A percentile compares a stretch with the other conserved stretches of the same genome.
phyloP scores from a whole-genome alignment of 1,140 invertebrate species.

The Microplitis demolitor region DNA sequence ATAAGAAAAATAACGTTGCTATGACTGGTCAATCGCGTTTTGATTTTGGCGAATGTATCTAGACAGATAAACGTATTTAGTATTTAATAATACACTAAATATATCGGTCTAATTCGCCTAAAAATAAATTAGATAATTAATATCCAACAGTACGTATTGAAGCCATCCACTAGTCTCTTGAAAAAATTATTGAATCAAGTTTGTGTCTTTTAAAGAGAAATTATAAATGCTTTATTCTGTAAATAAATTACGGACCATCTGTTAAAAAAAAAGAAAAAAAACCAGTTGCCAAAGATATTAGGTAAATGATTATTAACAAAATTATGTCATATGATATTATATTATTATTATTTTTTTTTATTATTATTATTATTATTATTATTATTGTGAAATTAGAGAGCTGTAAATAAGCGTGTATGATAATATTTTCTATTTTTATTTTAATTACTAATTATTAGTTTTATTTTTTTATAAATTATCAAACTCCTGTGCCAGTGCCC shows the following conservation, averaged over 20 bases:
- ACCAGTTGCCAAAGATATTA: slow-evolving; percentile 57
- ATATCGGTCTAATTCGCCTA: too few relatives aligned
- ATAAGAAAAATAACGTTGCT: slow-evolving; percentile 18
- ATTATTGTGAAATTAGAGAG: background rate
- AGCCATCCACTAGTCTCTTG: slow-evolving; percentile 25
- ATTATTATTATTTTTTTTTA: background rate
- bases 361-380: background rate
- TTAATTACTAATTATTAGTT: background rate
- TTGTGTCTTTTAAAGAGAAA: slow-evolving; percentile 14
- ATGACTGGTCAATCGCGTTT: slow-evolving; percentile 8
- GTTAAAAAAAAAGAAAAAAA: slow-evolving; percentile 28
- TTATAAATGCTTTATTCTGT: slow-evolving; percentile 28
- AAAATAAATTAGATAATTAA: background rate
- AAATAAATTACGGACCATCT: slow-evolving; percentile 47
- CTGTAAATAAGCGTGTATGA: slow-evolving; percentile 26
- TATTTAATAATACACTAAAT: background rate
- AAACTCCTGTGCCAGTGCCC: slow-evolving; percentile 3
- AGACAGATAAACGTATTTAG: background rate
- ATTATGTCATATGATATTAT: slow-evolving; percentile 14
- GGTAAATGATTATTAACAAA: slow-evolving; percentile 21
- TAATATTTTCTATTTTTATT: background rate
- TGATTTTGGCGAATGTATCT: slow-evolving; percentile 25
- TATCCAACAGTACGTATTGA: slow-evolving; percentile 12
- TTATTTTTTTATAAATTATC: slow-evolving; percentile 10
- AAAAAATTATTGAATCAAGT: slow-evolving; percentile 7